Percentiles rank a stretch among this genome's conserved stretches.
Conservation (phyloP, 2,113 vertebrate species). For the Piaya cayana region DNA sequence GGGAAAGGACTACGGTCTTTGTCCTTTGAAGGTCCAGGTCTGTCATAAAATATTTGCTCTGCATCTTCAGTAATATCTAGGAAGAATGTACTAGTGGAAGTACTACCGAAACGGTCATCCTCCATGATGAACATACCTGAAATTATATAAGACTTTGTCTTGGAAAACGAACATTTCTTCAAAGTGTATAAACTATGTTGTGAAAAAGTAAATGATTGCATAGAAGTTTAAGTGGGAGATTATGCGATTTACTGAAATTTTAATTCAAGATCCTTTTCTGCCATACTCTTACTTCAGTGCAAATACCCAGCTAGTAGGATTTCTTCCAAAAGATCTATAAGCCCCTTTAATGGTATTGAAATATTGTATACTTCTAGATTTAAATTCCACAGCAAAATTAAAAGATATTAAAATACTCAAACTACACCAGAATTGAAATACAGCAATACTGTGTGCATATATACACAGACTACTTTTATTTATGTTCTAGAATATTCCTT, state of each 20-base stretch:
- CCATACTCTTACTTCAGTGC: not conserved
- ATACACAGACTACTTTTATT: not conserved
- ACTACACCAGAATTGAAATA: not conserved
- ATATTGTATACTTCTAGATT: not conserved
- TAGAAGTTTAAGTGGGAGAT: rapidly evolving
- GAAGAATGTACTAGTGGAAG: conserved; percentile 78
- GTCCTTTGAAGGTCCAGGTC: conserved; percentile 90
- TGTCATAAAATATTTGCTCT: conserved; percentile 83
- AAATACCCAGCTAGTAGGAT: not conserved
- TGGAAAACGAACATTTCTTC: not conserved
- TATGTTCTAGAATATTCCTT: not conserved
- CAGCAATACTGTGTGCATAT: not conserved
- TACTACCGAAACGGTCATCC: conserved; percentile 88
- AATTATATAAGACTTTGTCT: conserved; percentile 4
- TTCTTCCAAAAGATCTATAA: not conserved
- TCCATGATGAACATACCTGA: conserved; percentile 96
- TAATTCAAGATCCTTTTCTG: not conserved
- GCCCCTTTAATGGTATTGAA: not conserved
- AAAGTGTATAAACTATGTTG: not conserved
- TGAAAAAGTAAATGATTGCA: not conserved
- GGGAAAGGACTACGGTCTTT: conserved; percentile 91
- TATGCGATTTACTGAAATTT: not conserved
- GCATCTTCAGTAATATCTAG: conserved; percentile 87
- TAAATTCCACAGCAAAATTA: not conserved
- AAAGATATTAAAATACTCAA: not conserved